Evolutionary conservation across 2,797 vertebrate species (phyloP).

Genomic region (Hippocampus kuda): DNA sequence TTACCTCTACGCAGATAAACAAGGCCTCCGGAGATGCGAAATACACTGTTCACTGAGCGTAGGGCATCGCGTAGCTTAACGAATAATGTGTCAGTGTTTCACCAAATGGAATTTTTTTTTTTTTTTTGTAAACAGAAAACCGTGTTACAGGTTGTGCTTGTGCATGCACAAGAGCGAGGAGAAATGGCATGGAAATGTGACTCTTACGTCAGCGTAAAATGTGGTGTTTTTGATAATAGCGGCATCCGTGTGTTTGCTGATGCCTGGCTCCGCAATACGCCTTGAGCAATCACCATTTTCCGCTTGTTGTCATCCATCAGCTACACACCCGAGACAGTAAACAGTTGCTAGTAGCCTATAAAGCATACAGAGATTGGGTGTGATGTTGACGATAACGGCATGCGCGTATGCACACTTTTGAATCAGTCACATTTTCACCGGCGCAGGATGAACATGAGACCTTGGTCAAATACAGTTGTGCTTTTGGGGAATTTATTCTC

Average conservation of each 20-base stretch:
- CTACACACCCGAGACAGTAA: conserved; percentile 43
- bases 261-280: conserved; percentile 50
- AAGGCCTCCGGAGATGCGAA: conserved; percentile 45
- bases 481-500: conserved; percentile 12
- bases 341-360: conserved; percentile 29
- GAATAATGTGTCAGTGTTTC: conserved; percentile 49
- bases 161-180: conserved; percentile 3
- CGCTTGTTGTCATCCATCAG: conserved; percentile 50
- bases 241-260: conserved; percentile 52
- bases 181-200: conserved; percentile 36
- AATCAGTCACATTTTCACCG: conserved; percentile 22
- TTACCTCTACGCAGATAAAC: conserved; percentile 37
- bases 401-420: conserved; percentile 4
- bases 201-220: conserved; percentile 52
- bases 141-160: background rate
- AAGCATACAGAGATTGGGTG: conserved; percentile 36
- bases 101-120: background rate
- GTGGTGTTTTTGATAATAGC: conserved; percentile 62
- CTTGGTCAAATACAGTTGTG: background rate
- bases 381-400: conserved; percentile 37
- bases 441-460: background rate
- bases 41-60: conserved; percentile 41
- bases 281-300: conserved; percentile 49
- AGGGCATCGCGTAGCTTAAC: conserved; percentile 38
- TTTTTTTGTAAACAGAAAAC: background rate